Evolutionary conservation across 1,140 invertebrate species (phyloP).

Genomic region (Drosophila miranda): DNA sequence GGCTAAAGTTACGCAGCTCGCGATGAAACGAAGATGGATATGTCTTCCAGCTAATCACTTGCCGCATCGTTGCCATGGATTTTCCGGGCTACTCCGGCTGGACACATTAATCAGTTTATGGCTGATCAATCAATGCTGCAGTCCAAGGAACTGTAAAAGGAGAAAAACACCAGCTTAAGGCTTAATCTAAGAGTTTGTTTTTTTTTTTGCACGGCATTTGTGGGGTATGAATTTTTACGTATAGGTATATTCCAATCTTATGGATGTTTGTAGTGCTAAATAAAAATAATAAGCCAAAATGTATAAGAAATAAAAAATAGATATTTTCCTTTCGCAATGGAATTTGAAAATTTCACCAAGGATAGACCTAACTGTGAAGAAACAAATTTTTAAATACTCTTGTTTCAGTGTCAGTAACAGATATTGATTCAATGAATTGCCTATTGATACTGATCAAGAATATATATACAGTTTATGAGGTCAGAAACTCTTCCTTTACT

Average conservation of each 20-base stretch:
- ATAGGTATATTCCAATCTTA: not conserved
- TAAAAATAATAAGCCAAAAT: too few species aligned
- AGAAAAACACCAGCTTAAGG: conserved; percentile 3
- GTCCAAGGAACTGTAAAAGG: conserved; percentile 3
- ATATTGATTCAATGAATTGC: too few species aligned
- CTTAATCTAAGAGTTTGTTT: not conserved
- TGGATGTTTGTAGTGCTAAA: too few species aligned
- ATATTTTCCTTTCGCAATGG: too few species aligned
- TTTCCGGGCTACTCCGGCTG: conserved; percentile 6
- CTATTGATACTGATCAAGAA: too few species aligned
- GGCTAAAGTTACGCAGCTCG: conserved; percentile 21
- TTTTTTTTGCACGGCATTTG: not conserved
- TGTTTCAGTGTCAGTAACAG: not conserved
- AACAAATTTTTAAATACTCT: too few species aligned
- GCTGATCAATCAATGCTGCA: conserved; percentile 58
- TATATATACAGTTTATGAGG: too few species aligned
- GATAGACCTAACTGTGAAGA: too few species aligned
- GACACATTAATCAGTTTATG: conserved; percentile 56
- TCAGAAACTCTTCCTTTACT: too few species aligned
- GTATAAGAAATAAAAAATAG: too few species aligned
- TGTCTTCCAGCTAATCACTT: conserved; percentile 46
- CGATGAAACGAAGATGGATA: conserved; percentile 24
- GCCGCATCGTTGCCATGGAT: conserved; percentile 5
- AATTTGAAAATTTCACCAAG: too few species aligned
- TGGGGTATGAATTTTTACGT: not conserved